Base-by-base conservation (phyloP, 1,140 invertebrate genomes). In the Drosophila nasuta region DNA sequence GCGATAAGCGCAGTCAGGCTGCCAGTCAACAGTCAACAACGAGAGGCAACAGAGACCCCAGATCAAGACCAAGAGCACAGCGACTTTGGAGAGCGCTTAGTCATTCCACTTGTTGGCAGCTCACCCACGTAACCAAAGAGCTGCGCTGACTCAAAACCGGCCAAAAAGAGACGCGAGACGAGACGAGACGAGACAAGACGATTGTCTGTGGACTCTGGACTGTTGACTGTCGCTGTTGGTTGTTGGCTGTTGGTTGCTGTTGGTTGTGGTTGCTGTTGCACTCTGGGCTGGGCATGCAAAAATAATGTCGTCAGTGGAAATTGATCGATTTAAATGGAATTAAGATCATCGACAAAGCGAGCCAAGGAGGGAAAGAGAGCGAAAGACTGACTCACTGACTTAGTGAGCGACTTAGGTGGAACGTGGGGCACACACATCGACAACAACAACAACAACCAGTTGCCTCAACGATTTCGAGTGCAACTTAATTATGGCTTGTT, bases 241-340 rank as follows among this genome's bases (percentile, higher is more conserved):
- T 77, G 48, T 75, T 30, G 15, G 58, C 51, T 49, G 48, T 75
- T 30, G 45, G 30, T n/a, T 58, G 58, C 51, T 49, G 48, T 75
- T 30, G 45, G 30, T n/a, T 58, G 48, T 8, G 3, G 33, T 20
- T 51, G 48, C 17, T 20, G 35, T 11, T 67, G n/a, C 38, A 25
- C 30, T 11, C 25, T 59, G 69, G 68, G 74, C 67, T 64, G 52
- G 52, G 77, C 74, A 67, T 77, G 66, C 59, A 76, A 71, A 71
- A 89, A 89, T 89, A 89, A 89, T 89, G 85, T 89, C 85, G 85
- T 89, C 78, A 82, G 79, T 60, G 79, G 81, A 89, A 89, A 89
- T 89, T 89, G 85, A 89, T 89, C 85, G 85, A 89, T 89, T 89
- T 89, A 89, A 89, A 90, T 79, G 88, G 85, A 89, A 89, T 89